Evolutionary conservation across 2,113 vertebrate genomes (phyloP), one percentile per base, ranked within the genome.

Genomic region (Choloepus hoffmanni): DNA sequence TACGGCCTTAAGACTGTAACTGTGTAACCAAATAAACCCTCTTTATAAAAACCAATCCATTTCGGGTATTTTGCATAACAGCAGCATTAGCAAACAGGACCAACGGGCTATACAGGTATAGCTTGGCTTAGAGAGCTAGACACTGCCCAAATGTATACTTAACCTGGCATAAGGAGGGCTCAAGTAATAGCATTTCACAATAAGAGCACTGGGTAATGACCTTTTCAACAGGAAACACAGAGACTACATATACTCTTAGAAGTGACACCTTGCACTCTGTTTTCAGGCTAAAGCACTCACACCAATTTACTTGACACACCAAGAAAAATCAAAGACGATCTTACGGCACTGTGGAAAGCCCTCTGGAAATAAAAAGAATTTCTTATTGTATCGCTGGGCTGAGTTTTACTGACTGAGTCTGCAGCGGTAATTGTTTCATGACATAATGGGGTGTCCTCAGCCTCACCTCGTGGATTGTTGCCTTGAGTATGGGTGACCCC

Each of bases 361-460:
- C 30, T 30, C 55, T 7, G 10, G 40, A 74, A 92, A 50, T 23
- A 36, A 92, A 63, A 26, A 26, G 21, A 16, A 10, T 9, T 21
- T 48, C 5, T 50, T 23, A 1, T 6, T 40, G 7, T 33, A 9
- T 62, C 16, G 40, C 43, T 7, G 0, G 1, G 18, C 33, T 21
- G 58, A 2, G 33, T 40, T 74, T 36, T 21, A 24, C 1, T 40
- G 68, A 53, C 43, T 16, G 16, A 24, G n/a, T 28, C 28, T 45
- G 36, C 7, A 15, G 30, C 79, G 12, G 12, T 40, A 18, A 13
- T 8, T 23, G 13, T 15, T 10, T 36, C 7, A 48, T 8, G 33
- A 33, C 0, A 0, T 23, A 14, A 72, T 15, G 14, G 16, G 68
- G 18, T 0, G 4, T 0, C 58, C 19, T 24, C 26, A 68, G 36